Evolutionary conservation across 2,113 vertebrate genomes (phyloP).

Genomic region (Oxyruncus cristatus): DNA sequence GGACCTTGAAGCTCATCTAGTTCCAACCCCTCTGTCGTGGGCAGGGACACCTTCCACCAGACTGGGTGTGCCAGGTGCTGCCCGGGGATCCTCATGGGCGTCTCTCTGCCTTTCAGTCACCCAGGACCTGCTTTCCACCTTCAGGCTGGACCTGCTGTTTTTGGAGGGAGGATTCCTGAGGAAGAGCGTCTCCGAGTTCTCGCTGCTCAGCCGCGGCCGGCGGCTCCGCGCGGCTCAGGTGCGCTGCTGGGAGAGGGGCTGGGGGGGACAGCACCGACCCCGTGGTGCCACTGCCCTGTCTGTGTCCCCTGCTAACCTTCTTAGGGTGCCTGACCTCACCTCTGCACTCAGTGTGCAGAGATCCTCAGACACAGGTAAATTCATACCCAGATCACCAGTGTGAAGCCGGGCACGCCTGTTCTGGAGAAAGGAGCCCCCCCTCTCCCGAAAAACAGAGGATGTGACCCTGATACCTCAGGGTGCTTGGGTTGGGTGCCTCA

Average conservation of each 20-base stretch:
- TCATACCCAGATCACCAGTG: accelerated
- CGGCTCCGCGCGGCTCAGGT: slow-evolving; percentile 59
- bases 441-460: neutral
- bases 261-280: neutral
- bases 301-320: neutral
- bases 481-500: neutral
- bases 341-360: neutral
- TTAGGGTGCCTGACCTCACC: neutral
- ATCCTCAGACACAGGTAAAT: neutral
- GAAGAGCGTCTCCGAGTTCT: slow-evolving; percentile 47
- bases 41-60: neutral
- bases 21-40: neutral
- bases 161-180: slow-evolving; percentile 60
- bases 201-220: neutral
- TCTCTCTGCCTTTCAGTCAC: slow-evolving; percentile 52
- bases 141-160: slow-evolving; percentile 64
- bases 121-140: slow-evolving; percentile 54
- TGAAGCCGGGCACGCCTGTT: neutral
- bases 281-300: neutral
- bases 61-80: neutral
- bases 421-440: neutral
- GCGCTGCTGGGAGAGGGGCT: accelerated
- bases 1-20: neutral
- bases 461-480: accelerated
- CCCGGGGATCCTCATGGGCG: accelerated